Base-by-base conservation (phyloP, 1,140 invertebrate genomes). In the Saccostrea echinata region DNA sequence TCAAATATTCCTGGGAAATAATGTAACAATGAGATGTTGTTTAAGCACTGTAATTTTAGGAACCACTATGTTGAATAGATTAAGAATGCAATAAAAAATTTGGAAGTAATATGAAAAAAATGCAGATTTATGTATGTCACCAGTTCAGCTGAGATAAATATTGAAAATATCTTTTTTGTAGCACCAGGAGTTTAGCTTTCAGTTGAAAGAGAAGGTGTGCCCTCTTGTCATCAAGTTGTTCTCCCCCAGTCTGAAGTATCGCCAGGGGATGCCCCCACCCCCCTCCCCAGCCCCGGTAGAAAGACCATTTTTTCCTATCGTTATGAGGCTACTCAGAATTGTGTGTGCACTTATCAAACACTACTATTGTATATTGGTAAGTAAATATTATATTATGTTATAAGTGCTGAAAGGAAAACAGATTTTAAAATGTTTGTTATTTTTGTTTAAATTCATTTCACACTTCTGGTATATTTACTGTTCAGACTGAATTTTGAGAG, bases 201-300 rank as follows among this genome's bases (percentile, higher is more conserved):
- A 99, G 52, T 94, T 99, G 18, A 99, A 99, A 95, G 99, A 99
- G 94, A 96, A 98, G 90, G 98, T 99, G 0, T 99, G 99, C 95
- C 98, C 99, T 13, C 95, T 99, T 91, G 98, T 99, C 0, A 99
- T 99, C 86, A 98, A 99, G 95, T 95, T 99, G 87, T 99, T 99
- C 95, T 99, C 98, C 13, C 98, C 98, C 21, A 99, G 94, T 88
- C 89, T 95, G 11, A 95, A 95, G 91, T 94, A 94, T 86, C 92
- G 94, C 84, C 93, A 93, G 57, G 92, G 92, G 52, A 83, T 92
- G 33, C 93, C 93, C 30, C 85, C 92, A 98, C 95, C 98, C 97
- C 95, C 97, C 97, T 94, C 97, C 88, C 89, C 91, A 64, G 89
- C 90, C 53, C 94, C 94, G n/a, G 93, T 96, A 35, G 98, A 99